These are phyloP conservation scores for Clytia hemisphaerica DNA, from an alignment of 30 jellyfish, hydroid and myxozoan genomes.

Conservation along the genomic window DNA sequence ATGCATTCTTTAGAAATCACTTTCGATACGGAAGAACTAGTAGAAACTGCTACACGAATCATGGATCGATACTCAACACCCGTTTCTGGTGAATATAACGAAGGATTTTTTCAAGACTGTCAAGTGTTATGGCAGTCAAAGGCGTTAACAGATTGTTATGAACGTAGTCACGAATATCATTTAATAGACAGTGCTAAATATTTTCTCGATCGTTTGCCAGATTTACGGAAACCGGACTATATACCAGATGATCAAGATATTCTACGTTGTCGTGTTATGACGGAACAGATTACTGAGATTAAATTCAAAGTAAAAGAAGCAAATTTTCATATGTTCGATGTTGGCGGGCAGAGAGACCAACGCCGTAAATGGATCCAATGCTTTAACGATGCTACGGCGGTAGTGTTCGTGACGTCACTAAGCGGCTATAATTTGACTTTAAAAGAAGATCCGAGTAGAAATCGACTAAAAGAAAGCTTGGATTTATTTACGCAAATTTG, in stretches of 20 bases:
- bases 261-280: conserved; percentile 76
- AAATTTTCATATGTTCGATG: conserved; percentile 85
- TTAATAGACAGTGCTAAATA: conserved; percentile 86
- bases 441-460: conserved; percentile 65
- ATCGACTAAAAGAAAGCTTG: conserved; percentile 79
- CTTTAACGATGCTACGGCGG: conserved; percentile 90
- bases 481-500: conserved; percentile 63
- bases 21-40: conserved; percentile 21
- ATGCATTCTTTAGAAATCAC: conserved; percentile 51
- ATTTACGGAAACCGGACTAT: conserved; percentile 32
- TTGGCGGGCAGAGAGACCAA: conserved; percentile 97
- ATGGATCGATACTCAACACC: conserved; percentile 19
- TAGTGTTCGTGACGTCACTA: conserved; percentile 74
- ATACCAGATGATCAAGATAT: conserved; percentile 87
- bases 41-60: conserved; percentile 44
- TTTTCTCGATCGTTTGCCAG: conserved; percentile 57
- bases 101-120: conserved; percentile 55
- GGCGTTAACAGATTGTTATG: conserved; percentile 63
- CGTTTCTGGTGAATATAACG: conserved; percentile 29
- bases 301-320: conserved; percentile 66
- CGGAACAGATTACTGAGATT: conserved; percentile 69
- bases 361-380: conserved; percentile 97
- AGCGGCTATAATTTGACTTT: conserved; percentile 74
- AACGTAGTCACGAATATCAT: conserved; percentile 72
- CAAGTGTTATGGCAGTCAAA: conserved; percentile 54